Percentiles rank a stretch among this genome's conserved stretches.
phyloP scores from a whole-genome alignment of 35 echinoderm and acorn worm species.

The Holothuria glaberrima region DNA sequence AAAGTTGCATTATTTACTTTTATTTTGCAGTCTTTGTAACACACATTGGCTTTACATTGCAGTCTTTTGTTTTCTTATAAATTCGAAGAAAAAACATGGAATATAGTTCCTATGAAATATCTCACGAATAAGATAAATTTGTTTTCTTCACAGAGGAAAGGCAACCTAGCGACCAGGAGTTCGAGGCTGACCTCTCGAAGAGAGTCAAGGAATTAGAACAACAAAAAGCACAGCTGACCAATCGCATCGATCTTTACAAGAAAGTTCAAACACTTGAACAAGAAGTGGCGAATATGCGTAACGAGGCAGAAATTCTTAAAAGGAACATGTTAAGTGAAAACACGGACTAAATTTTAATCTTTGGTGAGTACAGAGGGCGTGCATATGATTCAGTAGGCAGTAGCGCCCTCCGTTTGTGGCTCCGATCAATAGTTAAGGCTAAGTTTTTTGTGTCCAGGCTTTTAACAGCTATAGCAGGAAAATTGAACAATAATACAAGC shows the following conservation, averaged over 20 bases:
- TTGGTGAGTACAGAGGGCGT: slow-evolving; percentile 55
- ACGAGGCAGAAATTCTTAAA: slow-evolving; percentile 54
- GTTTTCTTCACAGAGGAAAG: slow-evolving; percentile 40
- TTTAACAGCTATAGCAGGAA: neutral
- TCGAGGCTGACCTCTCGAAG: slow-evolving; percentile 33
- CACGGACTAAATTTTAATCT: slow-evolving; percentile 6
- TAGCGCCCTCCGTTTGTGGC: neutral
- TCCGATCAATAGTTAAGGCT: neutral
- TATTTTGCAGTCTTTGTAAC: no score
- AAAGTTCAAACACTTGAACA: slow-evolving; percentile 57
- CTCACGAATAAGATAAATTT: no score
- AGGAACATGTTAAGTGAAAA: slow-evolving; percentile 58
- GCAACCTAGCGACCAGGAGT: slow-evolving; percentile 45
- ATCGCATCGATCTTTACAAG: slow-evolving; percentile 51
- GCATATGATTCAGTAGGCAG: slow-evolving; percentile 20
- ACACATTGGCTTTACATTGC: no score
- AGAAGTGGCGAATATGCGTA: slow-evolving; percentile 43
- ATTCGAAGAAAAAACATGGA: no score
- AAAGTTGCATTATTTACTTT: no score
- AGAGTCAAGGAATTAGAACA: slow-evolving; percentile 53
- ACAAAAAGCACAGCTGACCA: slow-evolving; percentile 30
- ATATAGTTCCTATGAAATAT: no score
- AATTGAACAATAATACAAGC: no score
- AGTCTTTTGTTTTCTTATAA: no score
- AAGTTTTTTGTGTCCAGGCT: neutral